Base-by-base conservation (phyloP, 2,797 vertebrate species). In the Myoxocephalus aenaeus region DNA sequence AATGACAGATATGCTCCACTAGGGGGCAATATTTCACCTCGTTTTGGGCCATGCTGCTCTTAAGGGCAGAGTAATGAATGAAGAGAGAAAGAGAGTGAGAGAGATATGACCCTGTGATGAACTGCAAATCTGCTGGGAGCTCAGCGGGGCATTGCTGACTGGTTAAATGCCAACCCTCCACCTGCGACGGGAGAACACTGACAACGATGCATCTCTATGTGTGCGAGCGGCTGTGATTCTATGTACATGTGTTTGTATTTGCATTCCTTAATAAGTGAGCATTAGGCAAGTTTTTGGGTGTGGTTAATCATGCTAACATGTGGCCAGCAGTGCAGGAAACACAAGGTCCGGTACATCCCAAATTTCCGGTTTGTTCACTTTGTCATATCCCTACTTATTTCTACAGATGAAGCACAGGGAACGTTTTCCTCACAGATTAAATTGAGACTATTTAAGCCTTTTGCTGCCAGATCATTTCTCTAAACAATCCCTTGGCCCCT, bases 21-120 rank as follows among this genome's bases (percentile, higher is more conserved):
- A 90, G 94, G 91, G 87, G 93, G 86, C 93, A 94, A 89, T 93
- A 25, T 71, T 64, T 69, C 10, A 89, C 90, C 80, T 91, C 8
- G 46, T 50, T 84, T 86, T 58, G 17, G 62, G 46, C 8, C 27
- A 51, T 46, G 22, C 61, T 70, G 67, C 57, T 40, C 51, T 84
- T 66, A 36, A 40, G 58, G 54, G n/a, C n/a, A 50, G 61, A 53
- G 77, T 73, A 86, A 85, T 91, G 84, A 91, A 91, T 85, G 89
- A 81, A 82, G 76, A 72, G 34, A 70, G 56, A 67, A 74, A 77
- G 54, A 72, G 87, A 92, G 87, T 66, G 75, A 77, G 87, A 89
- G 82, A 92, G 89, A 87, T 84, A 87, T 94, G 94, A 95, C 94
- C 95, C 92, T 79, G 61, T 91, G 88, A 92, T 95, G 95, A 95